These are phyloP conservation scores for Heliconius eleuchia DNA, from an alignment of 1,140 invertebrate species.

Conservation along the genomic window DNA sequence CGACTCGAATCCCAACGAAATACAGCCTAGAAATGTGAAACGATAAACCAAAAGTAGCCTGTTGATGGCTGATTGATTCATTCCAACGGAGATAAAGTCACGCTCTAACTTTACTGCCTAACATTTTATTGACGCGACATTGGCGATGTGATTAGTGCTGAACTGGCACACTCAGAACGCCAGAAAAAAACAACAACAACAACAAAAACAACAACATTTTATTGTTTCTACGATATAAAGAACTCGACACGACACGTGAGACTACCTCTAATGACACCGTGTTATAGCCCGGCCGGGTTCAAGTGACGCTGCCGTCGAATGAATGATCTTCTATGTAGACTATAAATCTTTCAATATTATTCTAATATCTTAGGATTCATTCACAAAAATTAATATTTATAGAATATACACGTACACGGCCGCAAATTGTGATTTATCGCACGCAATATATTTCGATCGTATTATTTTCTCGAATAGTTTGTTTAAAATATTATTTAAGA, in stretches of 20 bases:
- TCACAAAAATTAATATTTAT: slow-evolving; percentile 39
- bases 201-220: slow-evolving; percentile 39
- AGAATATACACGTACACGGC: slow-evolving; percentile 4
- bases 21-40: slow-evolving; percentile 27
- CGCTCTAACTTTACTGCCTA: slow-evolving; percentile 50
- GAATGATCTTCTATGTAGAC: slow-evolving; percentile 22
- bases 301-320: slow-evolving; percentile 27
- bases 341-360: slow-evolving; percentile 18
- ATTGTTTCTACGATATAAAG: slow-evolving; percentile 49
- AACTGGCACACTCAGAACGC: too few relatives aligned
- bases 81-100: slow-evolving; percentile 54
- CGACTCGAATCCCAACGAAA: not conserved
- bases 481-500: slow-evolving; percentile 25
- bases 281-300: slow-evolving; percentile 24
- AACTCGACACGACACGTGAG: not conserved
- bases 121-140: not conserved
- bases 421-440: slow-evolving; percentile 33
- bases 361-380: slow-evolving; percentile 36
- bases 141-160: too few relatives aligned
- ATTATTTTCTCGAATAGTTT: slow-evolving; percentile 32
- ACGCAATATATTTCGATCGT: slow-evolving; percentile 22
- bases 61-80: slow-evolving; percentile 70
- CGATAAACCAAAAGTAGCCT: slow-evolving; percentile 51
- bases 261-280: slow-evolving; percentile 23
- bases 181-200: too few relatives aligned